Evolutionary conservation across 1,140 invertebrate genomes (phyloP).

Genomic region (Platyscapa corneri): DNA sequence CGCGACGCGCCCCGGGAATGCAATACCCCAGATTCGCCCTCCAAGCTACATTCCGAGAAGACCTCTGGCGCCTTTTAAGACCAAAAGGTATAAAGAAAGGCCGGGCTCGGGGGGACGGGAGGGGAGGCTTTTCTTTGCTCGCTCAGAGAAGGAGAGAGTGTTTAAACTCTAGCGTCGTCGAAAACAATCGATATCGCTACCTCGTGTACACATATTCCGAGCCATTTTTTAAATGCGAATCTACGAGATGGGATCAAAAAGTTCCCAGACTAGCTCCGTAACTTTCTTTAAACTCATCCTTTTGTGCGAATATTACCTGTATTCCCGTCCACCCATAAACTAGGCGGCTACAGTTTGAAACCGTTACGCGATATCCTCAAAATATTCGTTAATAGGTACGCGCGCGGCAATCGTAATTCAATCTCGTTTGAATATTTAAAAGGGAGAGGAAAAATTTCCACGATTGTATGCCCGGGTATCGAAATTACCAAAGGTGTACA

Average conservation of each 20-base stretch:
- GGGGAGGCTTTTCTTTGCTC: background rate
- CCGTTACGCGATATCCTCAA: background rate
- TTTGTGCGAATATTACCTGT: background rate
- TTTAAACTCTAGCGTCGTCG: background rate
- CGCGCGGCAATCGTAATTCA: background rate
- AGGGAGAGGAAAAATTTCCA: too few species aligned
- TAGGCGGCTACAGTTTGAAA: background rate
- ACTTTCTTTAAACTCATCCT: slow-evolving; percentile 14
- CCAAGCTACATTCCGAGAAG: slow-evolving; percentile 17
- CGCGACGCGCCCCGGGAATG: slow-evolving; percentile 27
- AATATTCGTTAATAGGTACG: background rate
- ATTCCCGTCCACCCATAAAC: background rate
- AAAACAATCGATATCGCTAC: slow-evolving; percentile 14
- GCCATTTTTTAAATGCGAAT: background rate
- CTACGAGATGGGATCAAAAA: background rate
- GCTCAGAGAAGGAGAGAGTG: background rate
- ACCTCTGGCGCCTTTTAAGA: slow-evolving; percentile 27
- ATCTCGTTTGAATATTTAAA: background rate
- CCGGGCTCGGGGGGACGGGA: background rate
- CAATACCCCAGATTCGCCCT: slow-evolving; percentile 13
- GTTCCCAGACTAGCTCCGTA: background rate
- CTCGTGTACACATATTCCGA: background rate
- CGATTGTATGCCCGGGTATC: too few species aligned
- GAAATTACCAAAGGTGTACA: too few species aligned
- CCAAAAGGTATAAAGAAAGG: background rate